Evolutionary conservation across 2,797 vertebrate genomes (phyloP), one percentile per base, ranked within the genome.

Genomic region (Gymnothorax reevesii): DNA sequence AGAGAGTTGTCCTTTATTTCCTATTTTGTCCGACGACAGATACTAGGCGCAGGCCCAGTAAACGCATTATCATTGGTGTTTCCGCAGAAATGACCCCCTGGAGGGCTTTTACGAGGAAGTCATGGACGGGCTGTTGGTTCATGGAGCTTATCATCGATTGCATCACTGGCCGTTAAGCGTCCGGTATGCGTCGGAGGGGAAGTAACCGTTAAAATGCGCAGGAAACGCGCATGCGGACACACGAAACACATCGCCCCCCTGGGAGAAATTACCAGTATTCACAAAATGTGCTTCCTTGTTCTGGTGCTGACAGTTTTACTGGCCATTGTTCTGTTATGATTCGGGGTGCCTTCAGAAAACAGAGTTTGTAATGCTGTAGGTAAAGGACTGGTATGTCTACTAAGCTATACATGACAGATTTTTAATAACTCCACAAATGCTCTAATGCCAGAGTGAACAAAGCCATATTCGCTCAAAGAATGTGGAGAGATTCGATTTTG

Each of bases 121-220:
- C 84, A 85, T 27, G 57, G 69, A 62, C 84, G 62, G 22, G 73
- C 25, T n/a, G 55, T 79, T 52, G 33, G 84, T 79, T n/a, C 79
- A 62, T 85, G 69, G 79, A 79, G 57, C 71, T 85, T 66, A 57
- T 85, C 66, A 85, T 85, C 84, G 27, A 85, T 71, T n/a, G 84
- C 84, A 79, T 85, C 57, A 62, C 57, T 49, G 71, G 84, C 25
- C 49, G 22, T 85, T 60, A 85, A 85, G 84, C 10, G 84, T 49
- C 49, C 27, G n/a, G 62, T n/a, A n/a, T 57, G 69, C 73, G 79
- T 59, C 84, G 60, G 54, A 79, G 57, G 57, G 17, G 84, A 79
- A 77, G 77, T 79, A 79, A 79, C 84, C 52, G 42, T 79, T 79
- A 85, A 85, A 69, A 85, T 33, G 25, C 64, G 12, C 4, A 52